These are phyloP conservation scores for Asobara japonica DNA, from an alignment of 1,140 invertebrate genomes.

Conservation along the genomic window DNA sequence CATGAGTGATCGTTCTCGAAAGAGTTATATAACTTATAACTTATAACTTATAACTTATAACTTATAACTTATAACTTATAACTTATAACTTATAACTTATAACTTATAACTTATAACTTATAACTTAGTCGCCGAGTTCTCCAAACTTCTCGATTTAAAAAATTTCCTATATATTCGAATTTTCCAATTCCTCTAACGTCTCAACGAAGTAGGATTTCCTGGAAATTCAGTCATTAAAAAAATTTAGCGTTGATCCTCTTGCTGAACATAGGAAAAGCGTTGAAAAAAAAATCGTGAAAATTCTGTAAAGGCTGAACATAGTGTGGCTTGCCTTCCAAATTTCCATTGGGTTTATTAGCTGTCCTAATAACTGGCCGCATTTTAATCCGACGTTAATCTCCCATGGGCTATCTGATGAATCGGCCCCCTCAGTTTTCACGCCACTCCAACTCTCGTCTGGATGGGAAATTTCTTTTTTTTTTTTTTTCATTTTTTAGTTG, in stretches of 20 bases:
- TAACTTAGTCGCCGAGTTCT: too few relatives aligned
- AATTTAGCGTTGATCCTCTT: background rate
- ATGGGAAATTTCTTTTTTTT: slow-evolving; percentile 9
- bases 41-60: too few relatives aligned
- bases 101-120: too few relatives aligned
- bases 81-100: too few relatives aligned
- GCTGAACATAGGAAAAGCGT: background rate
- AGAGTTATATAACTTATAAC: too few relatives aligned
- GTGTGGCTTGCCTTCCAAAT: slow-evolving; percentile 22
- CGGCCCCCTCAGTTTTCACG: slow-evolving; percentile 12
- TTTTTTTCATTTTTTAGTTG: background rate
- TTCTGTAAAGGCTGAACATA: background rate
- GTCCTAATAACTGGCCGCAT: slow-evolving; percentile 41
- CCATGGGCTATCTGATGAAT: slow-evolving; percentile 19
- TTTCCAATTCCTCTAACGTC: too few relatives aligned
- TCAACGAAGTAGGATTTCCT: too few relatives aligned
- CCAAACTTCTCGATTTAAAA: too few relatives aligned
- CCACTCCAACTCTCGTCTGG: slow-evolving; percentile 1
- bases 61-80: too few relatives aligned
- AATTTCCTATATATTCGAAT: too few relatives aligned
- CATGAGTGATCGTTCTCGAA: too few relatives aligned
- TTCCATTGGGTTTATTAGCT: slow-evolving; percentile 43
- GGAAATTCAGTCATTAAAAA: too few relatives aligned
- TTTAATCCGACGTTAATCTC: slow-evolving; percentile 53
- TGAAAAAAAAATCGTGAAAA: slow-evolving; percentile 5